These are phyloP conservation scores for Plagiodera versicolora DNA, from an alignment of 2,888 invertebrate genomes.

Conservation along the genomic window DNA sequence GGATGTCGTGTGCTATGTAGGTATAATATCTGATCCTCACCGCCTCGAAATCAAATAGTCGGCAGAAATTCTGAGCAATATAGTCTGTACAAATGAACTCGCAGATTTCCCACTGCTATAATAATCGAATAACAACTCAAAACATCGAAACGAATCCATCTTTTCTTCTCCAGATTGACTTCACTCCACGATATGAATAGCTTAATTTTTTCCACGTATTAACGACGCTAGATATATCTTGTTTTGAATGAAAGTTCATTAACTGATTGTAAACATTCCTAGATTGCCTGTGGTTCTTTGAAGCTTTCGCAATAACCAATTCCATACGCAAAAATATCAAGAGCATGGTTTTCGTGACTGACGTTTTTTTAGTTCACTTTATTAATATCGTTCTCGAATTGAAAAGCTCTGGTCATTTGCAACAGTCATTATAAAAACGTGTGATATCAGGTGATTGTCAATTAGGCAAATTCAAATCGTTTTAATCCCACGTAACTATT, in stretches of 20 bases:
- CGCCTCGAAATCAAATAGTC: too few relatives aligned
- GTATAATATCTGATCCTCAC: too few relatives aligned
- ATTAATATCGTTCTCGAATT: background rate
- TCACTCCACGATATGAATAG: too few relatives aligned
- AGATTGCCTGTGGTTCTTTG: background rate
- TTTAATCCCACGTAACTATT: background rate
- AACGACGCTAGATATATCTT: background rate
- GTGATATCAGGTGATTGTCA: background rate
- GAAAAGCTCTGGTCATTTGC: background rate
- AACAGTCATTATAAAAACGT: background rate
- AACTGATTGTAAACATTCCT: background rate
- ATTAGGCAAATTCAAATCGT: background rate
- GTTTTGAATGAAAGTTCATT: background rate
- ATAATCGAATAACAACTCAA: too few relatives aligned
- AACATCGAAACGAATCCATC: too few relatives aligned
- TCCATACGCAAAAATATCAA: background rate
- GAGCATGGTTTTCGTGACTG: background rate
- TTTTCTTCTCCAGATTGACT: too few relatives aligned
- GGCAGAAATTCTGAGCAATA: too few relatives aligned
- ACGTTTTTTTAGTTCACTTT: background rate
- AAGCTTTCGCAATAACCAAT: background rate
- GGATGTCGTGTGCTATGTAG: too few relatives aligned
- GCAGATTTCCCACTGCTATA: too few relatives aligned
- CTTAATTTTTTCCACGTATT: background rate
- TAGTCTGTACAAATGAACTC: too few relatives aligned